Evolutionary conservation across 2,797 vertebrate species (phyloP), one percentile per base, ranked within the genome.

Genomic region (Thunnus albacares): DNA sequence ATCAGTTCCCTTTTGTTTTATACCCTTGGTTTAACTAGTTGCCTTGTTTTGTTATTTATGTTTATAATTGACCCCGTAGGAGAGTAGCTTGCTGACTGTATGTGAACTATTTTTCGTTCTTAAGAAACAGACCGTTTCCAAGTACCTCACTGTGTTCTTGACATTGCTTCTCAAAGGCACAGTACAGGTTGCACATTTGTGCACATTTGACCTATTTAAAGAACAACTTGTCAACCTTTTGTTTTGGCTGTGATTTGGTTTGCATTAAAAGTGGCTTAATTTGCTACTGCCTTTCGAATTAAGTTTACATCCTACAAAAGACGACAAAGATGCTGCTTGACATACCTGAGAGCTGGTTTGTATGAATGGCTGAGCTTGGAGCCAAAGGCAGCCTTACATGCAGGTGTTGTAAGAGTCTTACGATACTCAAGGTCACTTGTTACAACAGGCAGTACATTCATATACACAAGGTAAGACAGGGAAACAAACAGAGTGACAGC

Each of bases 361-460:
- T 72, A 6, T 33, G 60, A 80, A 67, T 67, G 30, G 35, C 53
- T 67, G 20, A 49, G 24, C 38, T 68, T n/a, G 72, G 28, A 55
- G 38, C 28, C 58, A 61, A 57, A 61, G 47, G 58, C 47, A 51
- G 12, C 49, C 41, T 58, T 35, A 30, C 17, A 17, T 58, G 53
- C 64, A 75, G 57, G 64, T 47, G 51, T 45, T 78, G 47, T 60
- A 28, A 79, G 64, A 75, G 22, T 62, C 28, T 43, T 41, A 18
- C 0, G 24, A 17, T 58, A 47, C 70, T 58, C 70, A 86, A 78
- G 79, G 76, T 73, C 80, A 61, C 56, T 72, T 60, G 74, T 83
- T 71, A 75, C 47, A 82, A 56, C 51, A 62, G 38, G 57, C 59
- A 75, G n/a, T 51, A 35, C 64, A 73, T 71, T 62, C 76, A 79